Evolutionary conservation across 2,797 vertebrate genomes (phyloP), one percentile per base, ranked within the genome.

Genomic region (Micromesistius poutassou): DNA sequence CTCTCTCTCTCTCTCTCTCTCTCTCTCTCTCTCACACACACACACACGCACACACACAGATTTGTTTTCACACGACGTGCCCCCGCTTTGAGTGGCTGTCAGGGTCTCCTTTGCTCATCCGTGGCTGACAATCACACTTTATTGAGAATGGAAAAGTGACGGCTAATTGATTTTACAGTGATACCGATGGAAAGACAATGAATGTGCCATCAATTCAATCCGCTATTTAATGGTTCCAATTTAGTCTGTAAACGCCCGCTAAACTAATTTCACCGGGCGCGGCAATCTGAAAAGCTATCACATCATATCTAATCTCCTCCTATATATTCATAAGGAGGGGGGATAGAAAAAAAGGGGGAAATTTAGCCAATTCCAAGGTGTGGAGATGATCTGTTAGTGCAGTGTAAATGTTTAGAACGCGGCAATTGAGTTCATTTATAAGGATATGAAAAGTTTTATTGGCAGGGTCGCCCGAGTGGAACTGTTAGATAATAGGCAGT

Each of bases 371-470:
- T 99, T 98, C 97, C 95, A 95, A 98, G 97, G 97, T 98, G 96
- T 97, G 97, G 97, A 99, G 98, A 99, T 98, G 97, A 98, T 98
- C 97, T 98, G 97, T 99, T 99, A 99, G 97, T 94, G 96, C 95
- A 96, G 97, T 97, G 98, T 99, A 98, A 98, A 99, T 98, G 98
- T 98, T 99, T 99, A 98, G 98, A 98, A 98, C 97, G 96, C 89
- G 90, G 96, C 98, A 97, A 99, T 99, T 96, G 96, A 97, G 97
- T 98, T 98, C 97, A 98, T 99, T 99, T 99, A 98, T 98, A 98
- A 98, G 97, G 97, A 97, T 98, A 99, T 99, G 97, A 99, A 98
- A 98, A 98, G 96, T 99, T 99, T 98, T 98, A 99, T 99, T 99
- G 98, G 97, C 96, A 96, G 97, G 96, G 96, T 97, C 97, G 95